These are phyloP conservation scores for Xiphophorus couchianus DNA, from an alignment of 2,113 vertebrate genomes.

Conservation along the genomic window DNA sequence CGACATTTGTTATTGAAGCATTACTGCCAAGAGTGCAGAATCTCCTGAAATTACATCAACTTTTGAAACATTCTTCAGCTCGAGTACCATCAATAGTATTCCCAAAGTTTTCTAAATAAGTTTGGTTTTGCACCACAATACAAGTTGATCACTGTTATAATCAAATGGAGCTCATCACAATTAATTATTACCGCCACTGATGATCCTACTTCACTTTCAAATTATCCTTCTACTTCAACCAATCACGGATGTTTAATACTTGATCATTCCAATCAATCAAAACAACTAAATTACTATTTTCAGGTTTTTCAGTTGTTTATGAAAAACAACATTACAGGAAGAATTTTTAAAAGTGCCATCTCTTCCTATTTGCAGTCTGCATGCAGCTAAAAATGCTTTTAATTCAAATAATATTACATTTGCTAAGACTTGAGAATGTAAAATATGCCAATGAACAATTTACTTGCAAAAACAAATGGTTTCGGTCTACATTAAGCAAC, in stretches of 20 bases:
- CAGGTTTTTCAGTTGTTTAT: neutral
- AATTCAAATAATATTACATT: neutral
- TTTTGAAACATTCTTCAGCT: neutral
- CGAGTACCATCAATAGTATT: neutral
- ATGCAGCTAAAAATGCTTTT: neutral
- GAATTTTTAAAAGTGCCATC: neutral
- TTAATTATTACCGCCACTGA: neutral
- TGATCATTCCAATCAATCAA: neutral
- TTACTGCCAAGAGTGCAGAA: neutral
- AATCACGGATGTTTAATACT: neutral
- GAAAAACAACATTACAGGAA: neutral
- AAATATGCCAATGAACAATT: neutral
- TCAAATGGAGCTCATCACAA: neutral
- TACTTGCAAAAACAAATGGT: neutral
- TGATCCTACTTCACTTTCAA: neutral
- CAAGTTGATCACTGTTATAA: neutral
- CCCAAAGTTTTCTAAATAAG: neutral
- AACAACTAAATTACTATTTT: neutral
- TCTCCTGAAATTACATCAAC: neutral
- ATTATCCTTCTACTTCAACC: neutral
- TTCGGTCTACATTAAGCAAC: too few species aligned
- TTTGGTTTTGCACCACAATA: neutral
- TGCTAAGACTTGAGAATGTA: neutral
- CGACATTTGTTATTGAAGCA: neutral
- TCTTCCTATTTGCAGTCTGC: neutral